phyloP scores from a whole-genome alignment of 1,140 invertebrate species.

The Centruroides vittatus region DNA sequence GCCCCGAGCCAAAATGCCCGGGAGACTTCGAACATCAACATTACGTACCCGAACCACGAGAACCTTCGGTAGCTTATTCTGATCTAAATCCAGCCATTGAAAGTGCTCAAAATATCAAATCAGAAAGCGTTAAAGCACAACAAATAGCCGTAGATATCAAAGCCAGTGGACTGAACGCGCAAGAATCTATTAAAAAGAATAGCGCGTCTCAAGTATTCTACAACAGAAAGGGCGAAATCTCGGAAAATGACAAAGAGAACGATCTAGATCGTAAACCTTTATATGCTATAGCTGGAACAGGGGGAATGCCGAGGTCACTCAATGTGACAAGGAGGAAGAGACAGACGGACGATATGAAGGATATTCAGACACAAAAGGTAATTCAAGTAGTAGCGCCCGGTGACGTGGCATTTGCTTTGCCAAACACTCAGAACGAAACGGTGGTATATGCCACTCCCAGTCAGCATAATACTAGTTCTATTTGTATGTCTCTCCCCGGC shows the following conservation, averaged over 20 bases:
- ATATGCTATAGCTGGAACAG: conserved; percentile 13
- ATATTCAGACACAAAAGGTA: conserved; percentile 74
- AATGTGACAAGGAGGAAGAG: conserved; percentile 56
- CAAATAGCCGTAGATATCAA: neutral
- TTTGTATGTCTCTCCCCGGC: conserved; percentile 83
- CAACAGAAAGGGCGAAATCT: conserved; percentile 13
- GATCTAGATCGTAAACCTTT: neutral
- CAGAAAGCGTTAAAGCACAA: neutral
- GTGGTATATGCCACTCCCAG: conserved; percentile 48
- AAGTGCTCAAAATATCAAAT: neutral
- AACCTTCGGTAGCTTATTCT: conserved; percentile 12
- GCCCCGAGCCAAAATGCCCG: conserved; percentile 49
- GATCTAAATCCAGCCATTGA: conserved; percentile 8
- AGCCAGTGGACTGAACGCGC: neutral
- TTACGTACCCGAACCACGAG: conserved; percentile 10
- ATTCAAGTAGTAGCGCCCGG: conserved; percentile 88
- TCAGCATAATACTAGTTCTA: conserved; percentile 35
- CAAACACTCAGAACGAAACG: conserved; percentile 56
- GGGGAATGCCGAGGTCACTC: conserved; percentile 17
- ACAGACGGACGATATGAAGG: conserved; percentile 48
- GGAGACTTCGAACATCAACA: conserved; percentile 14
- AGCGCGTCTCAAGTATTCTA: conserved; percentile 1
- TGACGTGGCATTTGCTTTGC: conserved; percentile 76
- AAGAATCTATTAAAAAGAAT: neutral
- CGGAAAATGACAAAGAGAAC: conserved; percentile 7